These are phyloP conservation scores for Orycteropus afer DNA, from an alignment of 2,113 vertebrate species.

Conservation along the genomic window DNA sequence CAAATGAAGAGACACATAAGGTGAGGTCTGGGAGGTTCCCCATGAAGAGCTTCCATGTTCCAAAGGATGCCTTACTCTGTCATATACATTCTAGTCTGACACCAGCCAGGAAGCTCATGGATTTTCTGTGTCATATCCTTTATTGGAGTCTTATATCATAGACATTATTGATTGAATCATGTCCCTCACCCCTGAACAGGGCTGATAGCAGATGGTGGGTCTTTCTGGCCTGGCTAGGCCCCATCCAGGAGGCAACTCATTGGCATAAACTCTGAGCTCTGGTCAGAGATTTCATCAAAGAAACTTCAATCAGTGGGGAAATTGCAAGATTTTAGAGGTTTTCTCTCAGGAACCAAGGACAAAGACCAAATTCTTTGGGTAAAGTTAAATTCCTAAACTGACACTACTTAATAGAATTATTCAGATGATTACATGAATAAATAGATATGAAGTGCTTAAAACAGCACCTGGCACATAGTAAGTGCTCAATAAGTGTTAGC, in stretches of 20 bases:
- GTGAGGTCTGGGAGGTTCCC: background rate
- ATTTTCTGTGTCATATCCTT: background rate
- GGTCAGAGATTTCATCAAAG: background rate
- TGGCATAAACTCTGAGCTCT: background rate
- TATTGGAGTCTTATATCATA: background rate
- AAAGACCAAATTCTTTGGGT: too few species aligned
- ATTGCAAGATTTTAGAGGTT: background rate
- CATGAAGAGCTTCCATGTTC: background rate
- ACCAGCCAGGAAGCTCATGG: background rate
- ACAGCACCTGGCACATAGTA: background rate
- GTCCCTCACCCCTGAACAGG: background rate
- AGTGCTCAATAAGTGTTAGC: background rate
- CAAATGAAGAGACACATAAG: background rate
- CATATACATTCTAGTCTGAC: background rate
- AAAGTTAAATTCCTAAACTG: background rate
- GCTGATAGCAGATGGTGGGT: background rate
- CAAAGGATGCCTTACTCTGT: background rate
- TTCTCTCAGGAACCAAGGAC: background rate
- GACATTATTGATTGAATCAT: background rate
- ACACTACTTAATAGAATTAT: background rate
- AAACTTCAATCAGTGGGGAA: background rate
- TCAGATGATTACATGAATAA: conserved; percentile 30
- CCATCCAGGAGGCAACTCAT: background rate
- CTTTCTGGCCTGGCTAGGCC: background rate
- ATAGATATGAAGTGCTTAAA: background rate